These are phyloP conservation scores for Plagodis dolabraria DNA, from an alignment of 2,888 invertebrate genomes.

Conservation along the genomic window DNA sequence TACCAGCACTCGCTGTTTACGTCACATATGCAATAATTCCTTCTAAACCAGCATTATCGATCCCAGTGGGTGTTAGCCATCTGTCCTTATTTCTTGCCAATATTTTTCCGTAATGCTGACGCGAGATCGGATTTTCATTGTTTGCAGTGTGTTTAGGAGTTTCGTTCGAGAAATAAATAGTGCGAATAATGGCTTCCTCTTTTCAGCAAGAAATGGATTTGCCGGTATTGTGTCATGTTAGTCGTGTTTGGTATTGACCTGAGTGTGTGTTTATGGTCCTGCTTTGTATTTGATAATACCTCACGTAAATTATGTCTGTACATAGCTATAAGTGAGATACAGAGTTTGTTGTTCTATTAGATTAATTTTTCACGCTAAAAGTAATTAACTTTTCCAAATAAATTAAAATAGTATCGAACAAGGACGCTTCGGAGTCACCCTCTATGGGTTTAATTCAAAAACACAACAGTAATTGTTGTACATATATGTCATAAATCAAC, in stretches of 20 bases:
- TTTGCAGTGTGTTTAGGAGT: constrained; percentile 26
- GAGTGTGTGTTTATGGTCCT: constrained; percentile 9
- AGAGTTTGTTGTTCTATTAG: no score
- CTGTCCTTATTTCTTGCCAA: constrained; percentile 17
- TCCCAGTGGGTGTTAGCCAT: constrained; percentile 9
- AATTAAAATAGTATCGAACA: no score
- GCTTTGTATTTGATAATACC: no score
- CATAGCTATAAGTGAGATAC: no score
- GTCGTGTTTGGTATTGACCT: constrained; percentile 21
- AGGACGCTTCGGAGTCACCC: no score
- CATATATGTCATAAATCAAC: no score
- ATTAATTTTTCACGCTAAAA: no score
- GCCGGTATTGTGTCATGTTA: constrained; percentile 24
- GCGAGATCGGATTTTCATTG: constrained; percentile 24
- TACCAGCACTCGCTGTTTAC: no score
- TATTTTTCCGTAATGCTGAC: constrained; percentile 18
- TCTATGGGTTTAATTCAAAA: no score
- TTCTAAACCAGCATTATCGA: neutral
- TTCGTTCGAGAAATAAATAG: constrained; percentile 23
- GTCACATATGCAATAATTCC: neutral
- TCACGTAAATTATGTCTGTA: no score
- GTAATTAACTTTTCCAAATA: no score
- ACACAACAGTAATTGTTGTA: no score
- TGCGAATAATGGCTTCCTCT: constrained; percentile 27
- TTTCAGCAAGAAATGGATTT: constrained; percentile 28